Evolutionary conservation across 2,888 invertebrate species (phyloP).

Genomic region (Caenorhabditis uteleia): DNA sequence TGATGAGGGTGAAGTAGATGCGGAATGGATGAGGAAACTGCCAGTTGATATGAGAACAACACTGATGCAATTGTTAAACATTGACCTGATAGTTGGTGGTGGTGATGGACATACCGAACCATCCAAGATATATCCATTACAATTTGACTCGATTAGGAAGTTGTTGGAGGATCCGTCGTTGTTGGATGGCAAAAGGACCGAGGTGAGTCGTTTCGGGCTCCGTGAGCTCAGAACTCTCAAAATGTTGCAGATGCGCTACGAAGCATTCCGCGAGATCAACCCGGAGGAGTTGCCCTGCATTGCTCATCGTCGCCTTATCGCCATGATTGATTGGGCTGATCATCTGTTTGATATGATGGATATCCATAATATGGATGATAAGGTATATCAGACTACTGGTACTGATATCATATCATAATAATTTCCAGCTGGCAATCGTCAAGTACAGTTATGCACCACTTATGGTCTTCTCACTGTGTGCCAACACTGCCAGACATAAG

Average conservation of each 20-base stretch:
- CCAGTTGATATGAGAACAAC: constrained; percentile 68
- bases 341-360: constrained; percentile 67
- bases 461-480: constrained; percentile 55
- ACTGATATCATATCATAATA: neutral
- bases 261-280: constrained; percentile 61
- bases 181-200: constrained; percentile 67
- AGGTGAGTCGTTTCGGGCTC: constrained; percentile 53
- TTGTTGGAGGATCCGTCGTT: constrained; percentile 64
- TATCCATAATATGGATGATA: constrained; percentile 63
- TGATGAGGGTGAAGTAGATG: constrained; percentile 54
- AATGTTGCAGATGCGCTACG: constrained; percentile 64
- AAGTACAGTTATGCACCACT: constrained; percentile 65
- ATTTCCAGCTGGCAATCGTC: constrained; percentile 58
- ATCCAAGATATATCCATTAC: constrained; percentile 60
- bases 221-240: neutral
- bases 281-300: constrained; percentile 58
- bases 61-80: constrained; percentile 67
- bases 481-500: constrained; percentile 40
- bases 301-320: constrained; percentile 64
- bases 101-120: constrained; percentile 50
- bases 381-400: constrained; percentile 33
- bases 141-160: constrained; percentile 53
- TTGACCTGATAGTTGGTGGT: constrained; percentile 61
- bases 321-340: constrained; percentile 67
- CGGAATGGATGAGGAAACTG: constrained; percentile 66